Conservation (phyloP, 2,888 invertebrate genomes). For the Drosophila aldrichi region DNA sequence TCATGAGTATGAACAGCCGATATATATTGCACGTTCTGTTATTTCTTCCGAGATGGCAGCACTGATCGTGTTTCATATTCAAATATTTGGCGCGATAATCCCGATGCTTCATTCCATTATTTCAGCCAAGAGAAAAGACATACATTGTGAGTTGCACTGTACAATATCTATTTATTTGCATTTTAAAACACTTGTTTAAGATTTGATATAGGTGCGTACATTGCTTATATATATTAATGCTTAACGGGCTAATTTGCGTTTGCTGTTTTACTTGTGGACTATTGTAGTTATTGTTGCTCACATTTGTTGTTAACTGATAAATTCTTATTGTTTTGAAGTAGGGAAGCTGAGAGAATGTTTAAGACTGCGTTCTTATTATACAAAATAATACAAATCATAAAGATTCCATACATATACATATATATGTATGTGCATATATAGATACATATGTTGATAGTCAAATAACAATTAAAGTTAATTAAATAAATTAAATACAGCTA, state of each 20-base stretch:
- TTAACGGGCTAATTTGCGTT: slow-evolving; percentile 19
- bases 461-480: slow-evolving; percentile 73
- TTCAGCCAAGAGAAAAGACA: background rate
- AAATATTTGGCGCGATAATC: slow-evolving; percentile 8
- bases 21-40: background rate
- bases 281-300: slow-evolving; percentile 46
- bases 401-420: slow-evolving; percentile 44
- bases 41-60: slow-evolving; percentile 6
- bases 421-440: slow-evolving; percentile 11
- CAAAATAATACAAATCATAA: slow-evolving; percentile 71
- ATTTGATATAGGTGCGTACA: slow-evolving; percentile 27
- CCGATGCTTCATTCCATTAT: background rate
- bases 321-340: slow-evolving; percentile 9
- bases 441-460: slow-evolving; percentile 49
- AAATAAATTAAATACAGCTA: slow-evolving; percentile 76
- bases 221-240: slow-evolving; percentile 29
- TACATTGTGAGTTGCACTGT: slow-evolving; percentile 47
- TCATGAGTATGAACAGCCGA: background rate
- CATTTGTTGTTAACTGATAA: slow-evolving; percentile 20
- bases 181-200: slow-evolving; percentile 23
- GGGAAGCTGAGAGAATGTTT: slow-evolving; percentile 9
- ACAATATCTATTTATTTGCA: slow-evolving; percentile 73
- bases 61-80: background rate
- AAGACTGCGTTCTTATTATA: slow-evolving; percentile 33
- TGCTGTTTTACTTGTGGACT: slow-evolving; percentile 13